Conservation (phyloP, 2,113 vertebrate species). For the Eublepharis macularius region DNA sequence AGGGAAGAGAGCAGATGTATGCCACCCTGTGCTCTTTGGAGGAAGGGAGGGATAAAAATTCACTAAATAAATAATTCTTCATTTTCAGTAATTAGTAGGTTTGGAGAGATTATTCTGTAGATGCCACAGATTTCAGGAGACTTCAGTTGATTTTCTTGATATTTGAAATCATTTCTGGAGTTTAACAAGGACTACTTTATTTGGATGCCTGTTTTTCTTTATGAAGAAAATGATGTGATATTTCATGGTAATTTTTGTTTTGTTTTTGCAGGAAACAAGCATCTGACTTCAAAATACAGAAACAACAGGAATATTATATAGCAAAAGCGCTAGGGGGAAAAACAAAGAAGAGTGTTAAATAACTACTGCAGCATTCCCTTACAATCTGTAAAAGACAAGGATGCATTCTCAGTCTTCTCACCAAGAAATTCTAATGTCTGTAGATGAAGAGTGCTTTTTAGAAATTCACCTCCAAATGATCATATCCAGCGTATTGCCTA, state of each 20-base stretch:
- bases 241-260: background rate
- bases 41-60: no score
- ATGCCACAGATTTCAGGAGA: background rate
- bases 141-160: background rate
- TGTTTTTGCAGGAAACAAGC: constrained; percentile 45
- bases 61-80: no score
- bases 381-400: background rate
- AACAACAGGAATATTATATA: constrained; percentile 61
- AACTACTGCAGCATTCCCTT: accelerated
- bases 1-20: no score
- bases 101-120: background rate
- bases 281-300: constrained; percentile 59
- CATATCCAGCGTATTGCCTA: no score
- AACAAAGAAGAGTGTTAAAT: constrained; percentile 40
- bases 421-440: background rate
- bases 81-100: background rate
- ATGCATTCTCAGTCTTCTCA: background rate
- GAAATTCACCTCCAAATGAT: background rate
- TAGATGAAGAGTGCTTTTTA: background rate
- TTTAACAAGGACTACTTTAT: background rate
- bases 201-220: background rate
- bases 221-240: background rate
- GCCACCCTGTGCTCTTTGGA: no score
- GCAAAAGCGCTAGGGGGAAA: constrained; percentile 48
- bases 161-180: background rate